A percentile compares a stretch with the other conserved stretches of the same genome.
phyloP scores from a whole-genome alignment of 2,113 vertebrate genomes.

The Castor canadensis region DNA sequence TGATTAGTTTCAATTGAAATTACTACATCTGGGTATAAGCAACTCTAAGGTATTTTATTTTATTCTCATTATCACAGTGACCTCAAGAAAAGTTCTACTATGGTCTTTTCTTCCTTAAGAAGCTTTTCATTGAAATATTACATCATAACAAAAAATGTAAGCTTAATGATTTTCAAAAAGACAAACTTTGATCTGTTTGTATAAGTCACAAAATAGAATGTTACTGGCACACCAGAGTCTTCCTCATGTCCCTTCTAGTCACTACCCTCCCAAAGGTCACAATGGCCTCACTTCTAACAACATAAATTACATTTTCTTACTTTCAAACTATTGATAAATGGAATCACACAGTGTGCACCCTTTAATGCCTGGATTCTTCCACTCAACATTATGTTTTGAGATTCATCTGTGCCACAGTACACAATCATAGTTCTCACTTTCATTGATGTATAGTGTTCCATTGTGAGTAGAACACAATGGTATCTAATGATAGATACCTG shows the following conservation, averaged over 20 bases:
- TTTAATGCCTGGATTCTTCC: not conserved
- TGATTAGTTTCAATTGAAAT: not conserved
- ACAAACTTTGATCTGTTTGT: not conserved
- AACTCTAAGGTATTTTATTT: not conserved
- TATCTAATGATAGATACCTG: not conserved
- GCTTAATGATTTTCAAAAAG: not conserved
- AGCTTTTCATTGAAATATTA: constrained; percentile 17
- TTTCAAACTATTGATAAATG: not conserved
- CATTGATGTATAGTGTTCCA: not conserved
- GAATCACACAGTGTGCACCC: not conserved
- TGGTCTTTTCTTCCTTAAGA: not conserved
- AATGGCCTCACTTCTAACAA: not conserved
- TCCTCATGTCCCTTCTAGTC: not conserved
- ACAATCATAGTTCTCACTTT: not conserved
- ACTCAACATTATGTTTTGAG: not conserved
- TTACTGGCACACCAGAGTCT: not conserved
- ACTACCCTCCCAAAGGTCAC: not conserved
- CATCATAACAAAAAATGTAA: not conserved
- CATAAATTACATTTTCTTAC: not conserved
- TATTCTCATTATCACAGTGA: not conserved
- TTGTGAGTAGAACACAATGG: not conserved
- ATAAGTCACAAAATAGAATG: constrained; percentile 1
- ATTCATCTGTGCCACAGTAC: not conserved
- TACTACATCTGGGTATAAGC: not conserved
- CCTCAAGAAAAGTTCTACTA: not conserved